Base-by-base conservation (phyloP, 2,888 invertebrate species). In the Strigamia maritima region DNA sequence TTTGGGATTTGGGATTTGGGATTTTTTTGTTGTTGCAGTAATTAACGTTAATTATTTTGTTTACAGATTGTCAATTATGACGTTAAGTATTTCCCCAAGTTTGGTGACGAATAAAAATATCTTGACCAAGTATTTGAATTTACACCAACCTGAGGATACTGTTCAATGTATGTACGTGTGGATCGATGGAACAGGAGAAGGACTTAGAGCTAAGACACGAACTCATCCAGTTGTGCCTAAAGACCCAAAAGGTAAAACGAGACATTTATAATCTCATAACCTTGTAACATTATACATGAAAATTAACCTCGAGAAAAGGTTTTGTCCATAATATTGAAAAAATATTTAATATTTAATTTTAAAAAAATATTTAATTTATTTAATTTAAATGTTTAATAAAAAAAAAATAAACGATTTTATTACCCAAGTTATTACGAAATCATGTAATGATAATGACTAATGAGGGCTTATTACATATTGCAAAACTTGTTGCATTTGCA, bases 131-230 rank as follows among this genome's bases (percentile, higher is more conserved):
- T 79, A 79, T 35, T n/a, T 81, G 70, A 16, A 38, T 54, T 79
- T 81, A 22, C 77, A 77, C 31, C 82, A 78, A 81, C 80, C 79
- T 65, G 82, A 76, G 44, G 80, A 79, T 77, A 83, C 80, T 70
- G 80, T 83, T 7, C 84, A 86, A 81, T 84, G 83, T 24, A 84
- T 84, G 82, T 87, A 87, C 83, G 83, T 87, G 28, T 87, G 87
- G 87, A 86, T 87, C 80, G 87, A 87, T 81, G 87, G 87, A 22
- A 84, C 85, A n/a, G 85, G 85, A 40, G 86, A 87, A 82, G 81
- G 84, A 78, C 80, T 87, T 49, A 83, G 87, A 79, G 84, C 85
- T 77, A 87, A 87, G 82, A 86, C 86, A 14, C 83, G 84, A 79
- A 87, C 87, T 7, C 81, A 86, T 24, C 83, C 84, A 79, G 77